These are phyloP conservation scores for Rhagophthalmus giganteus DNA, from an alignment of 2,888 invertebrate genomes.

Conservation along the genomic window DNA sequence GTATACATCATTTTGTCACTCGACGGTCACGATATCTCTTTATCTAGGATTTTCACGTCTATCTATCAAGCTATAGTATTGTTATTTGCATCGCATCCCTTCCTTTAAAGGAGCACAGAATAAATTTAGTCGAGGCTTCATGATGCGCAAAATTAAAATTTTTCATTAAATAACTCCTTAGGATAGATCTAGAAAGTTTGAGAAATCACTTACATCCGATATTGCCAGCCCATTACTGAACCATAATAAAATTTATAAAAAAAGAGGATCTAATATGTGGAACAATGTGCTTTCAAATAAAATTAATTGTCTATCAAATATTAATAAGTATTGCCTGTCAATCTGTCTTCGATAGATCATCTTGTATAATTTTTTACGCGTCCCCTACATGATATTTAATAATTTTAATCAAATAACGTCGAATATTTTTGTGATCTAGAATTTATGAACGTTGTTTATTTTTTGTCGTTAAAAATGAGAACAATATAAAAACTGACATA, in stretches of 20 bases:
- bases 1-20: slow-evolving; percentile 42
- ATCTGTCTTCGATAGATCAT: neutral
- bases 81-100: slow-evolving; percentile 32
- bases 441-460: neutral
- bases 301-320: neutral
- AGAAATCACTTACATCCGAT: no score
- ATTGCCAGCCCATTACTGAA: no score
- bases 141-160: neutral
- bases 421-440: neutral
- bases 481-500: neutral
- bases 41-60: slow-evolving; percentile 34
- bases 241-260: neutral
- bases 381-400: no score
- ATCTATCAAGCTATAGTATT: slow-evolving; percentile 32
- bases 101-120: slow-evolving; percentile 11
- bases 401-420: no score
- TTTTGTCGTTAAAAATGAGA: neutral
- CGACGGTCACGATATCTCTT: slow-evolving; percentile 38
- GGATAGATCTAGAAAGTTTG: no score
- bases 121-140: slow-evolving; percentile 1
- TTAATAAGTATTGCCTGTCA: neutral
- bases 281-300: neutral
- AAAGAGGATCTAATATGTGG: neutral
- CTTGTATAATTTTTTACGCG: neutral
- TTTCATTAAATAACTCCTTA: neutral